Percentiles rank a stretch among this genome's conserved stretches.
Evolutionary conservation across 2,797 vertebrate species (phyloP).

Genomic region (Florisuga fusca): DNA sequence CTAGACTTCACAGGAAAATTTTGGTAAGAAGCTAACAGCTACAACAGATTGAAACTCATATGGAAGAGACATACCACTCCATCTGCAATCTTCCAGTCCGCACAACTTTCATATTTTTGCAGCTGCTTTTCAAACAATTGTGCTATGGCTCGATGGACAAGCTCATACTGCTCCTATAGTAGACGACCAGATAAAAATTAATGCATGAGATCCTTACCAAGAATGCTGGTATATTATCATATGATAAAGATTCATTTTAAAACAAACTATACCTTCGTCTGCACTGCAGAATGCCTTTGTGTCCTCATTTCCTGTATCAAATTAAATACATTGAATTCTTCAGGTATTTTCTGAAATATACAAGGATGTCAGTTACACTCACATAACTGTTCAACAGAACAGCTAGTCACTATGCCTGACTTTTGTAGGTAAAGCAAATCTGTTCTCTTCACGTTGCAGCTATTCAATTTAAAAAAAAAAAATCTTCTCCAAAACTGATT

Average conservation of each 20-base stretch:
- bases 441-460: background rate
- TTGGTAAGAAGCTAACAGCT: background rate
- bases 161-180: constrained; percentile 93
- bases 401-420: background rate
- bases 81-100: constrained; percentile 86
- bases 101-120: constrained; percentile 87
- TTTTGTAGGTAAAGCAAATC: background rate
- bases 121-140: constrained; percentile 96
- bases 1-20: background rate
- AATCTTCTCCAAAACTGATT: background rate
- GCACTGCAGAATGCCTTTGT: constrained; percentile 96
- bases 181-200: constrained; percentile 20
- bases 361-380: background rate
- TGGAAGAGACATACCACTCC: constrained; percentile 83
- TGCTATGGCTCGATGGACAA: constrained; percentile 94
- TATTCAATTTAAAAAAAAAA: background rate
- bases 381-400: background rate
- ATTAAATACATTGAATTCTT: constrained; percentile 96
- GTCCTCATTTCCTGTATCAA: constrained; percentile 99
- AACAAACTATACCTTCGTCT: constrained; percentile 89
- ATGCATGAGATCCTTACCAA: background rate
- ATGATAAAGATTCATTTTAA: background rate
- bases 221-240: background rate
- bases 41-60: background rate
- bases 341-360: constrained; percentile 92